Base-by-base conservation (phyloP, 1,140 invertebrate species). In the Kradibia gibbosae region DNA sequence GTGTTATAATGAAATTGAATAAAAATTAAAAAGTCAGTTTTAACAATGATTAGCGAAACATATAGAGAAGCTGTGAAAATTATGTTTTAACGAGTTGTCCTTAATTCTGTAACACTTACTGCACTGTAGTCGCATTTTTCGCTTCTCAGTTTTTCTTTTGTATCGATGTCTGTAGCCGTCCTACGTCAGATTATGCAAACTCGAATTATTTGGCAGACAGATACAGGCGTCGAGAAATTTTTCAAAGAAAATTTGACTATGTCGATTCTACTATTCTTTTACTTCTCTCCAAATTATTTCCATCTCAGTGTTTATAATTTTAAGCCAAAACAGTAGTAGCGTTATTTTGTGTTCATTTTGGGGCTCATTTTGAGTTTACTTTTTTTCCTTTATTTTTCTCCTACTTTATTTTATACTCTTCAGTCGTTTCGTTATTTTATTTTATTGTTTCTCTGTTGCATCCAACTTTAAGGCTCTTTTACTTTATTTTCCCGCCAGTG, bases 401-500 rank as follows among this genome's bases (percentile, higher is more conserved):
- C 15, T 11, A 2, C 17, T n/a, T 53, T 17, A 25, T 34, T 17
- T 20, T 53, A 25, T 34, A 25, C 20, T 34, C 20, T 4, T 11
- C 17, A 3, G 17, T 42, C 39, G 3, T 25, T 13, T 15, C 28
- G 39, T 77, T 65, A 2, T 20, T 65, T 65, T 65, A 36, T 36
- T 34, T 36, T 65, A 65, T 36, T 53, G 31, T 65, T 50, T 67
- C 7, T 11, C 28, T 15, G 3, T 39, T 15, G 31, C 25, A 28
- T 0, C 45, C 0, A 22, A n/a, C 60, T 4, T 22, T 42, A 17
- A 28, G 3, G 42, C 20, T 60, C 53, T 65, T 28, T 65, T 34
- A 31, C 28, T 80, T 75, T 62, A 74, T 80, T 75, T 80, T 22
- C 0, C 15, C n/a, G 42, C 36, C 11, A 72, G 25, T 53, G 71